phyloP scores from a whole-genome alignment of 2,888 invertebrate species.

The Ophioninae sp. region DNA sequence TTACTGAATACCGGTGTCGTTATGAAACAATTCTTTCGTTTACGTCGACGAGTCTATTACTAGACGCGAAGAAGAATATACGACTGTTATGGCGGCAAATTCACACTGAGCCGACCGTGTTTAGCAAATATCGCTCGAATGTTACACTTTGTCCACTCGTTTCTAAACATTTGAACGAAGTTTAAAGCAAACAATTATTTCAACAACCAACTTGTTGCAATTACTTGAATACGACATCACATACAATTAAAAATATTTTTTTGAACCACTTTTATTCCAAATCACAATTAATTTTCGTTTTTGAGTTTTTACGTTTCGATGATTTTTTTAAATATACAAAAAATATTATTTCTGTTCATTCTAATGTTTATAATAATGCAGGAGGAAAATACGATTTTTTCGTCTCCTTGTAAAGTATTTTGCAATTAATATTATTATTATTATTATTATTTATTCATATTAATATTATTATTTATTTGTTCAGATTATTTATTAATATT shows the following conservation, averaged over 20 bases:
- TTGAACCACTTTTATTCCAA: neutral
- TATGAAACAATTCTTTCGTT: slow-evolving; percentile 6
- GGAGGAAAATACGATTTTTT: neutral
- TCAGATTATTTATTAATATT: no score
- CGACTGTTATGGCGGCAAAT: neutral
- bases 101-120: neutral
- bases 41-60: neutral
- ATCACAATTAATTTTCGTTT: no score
- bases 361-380: neutral
- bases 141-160: neutral
- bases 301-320: no score
- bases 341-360: neutral
- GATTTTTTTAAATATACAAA: no score
- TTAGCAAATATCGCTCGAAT: neutral
- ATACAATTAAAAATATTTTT: neutral
- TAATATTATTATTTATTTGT: no score
- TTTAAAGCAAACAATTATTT: no score
- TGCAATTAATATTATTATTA: neutral
- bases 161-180: neutral
- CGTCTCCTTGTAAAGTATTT: neutral
- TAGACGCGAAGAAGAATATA: neutral
- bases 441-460: neutral
- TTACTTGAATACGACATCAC: neutral
- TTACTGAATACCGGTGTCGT: slow-evolving; percentile 8
- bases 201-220: neutral